Base-by-base conservation (phyloP, 2,113 vertebrate genomes). In the Tenrec ecaudatus region DNA sequence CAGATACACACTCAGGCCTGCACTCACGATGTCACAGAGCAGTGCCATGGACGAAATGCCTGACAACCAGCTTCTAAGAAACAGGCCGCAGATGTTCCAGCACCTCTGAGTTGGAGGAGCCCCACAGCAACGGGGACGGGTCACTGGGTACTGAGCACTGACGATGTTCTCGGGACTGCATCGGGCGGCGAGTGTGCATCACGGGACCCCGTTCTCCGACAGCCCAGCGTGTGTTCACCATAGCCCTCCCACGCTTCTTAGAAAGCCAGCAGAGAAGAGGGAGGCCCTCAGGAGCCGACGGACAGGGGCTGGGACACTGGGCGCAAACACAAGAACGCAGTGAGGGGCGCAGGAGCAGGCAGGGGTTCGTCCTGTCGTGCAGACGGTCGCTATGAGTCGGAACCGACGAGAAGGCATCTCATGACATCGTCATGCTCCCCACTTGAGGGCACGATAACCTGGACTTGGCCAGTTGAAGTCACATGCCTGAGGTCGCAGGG, bases 371-470 rank as follows among this genome's bases (percentile, higher is more conserved):
- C 47, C 40, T 40, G 40, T 40, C 40, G 40, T 40, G 40, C 40
- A 40, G 6, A 19, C 17, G 16, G 60, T 23, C 22, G 60, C 60
- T 62, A 6, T 62, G 60, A 62, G 60, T 62, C 17, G 60, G 60
- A 62, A 62, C 22, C 8, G 60, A 62, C 60, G 16, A 20, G 60
- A 3, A 20, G 60, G 2, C 60, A 62, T 23, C 22, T 62, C 16
- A 62, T 2, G 60, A 62, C 60, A 62, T 6, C 60, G 12, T 29
- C 66, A 58, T 9, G 12, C 15, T 78, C 25, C 20, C 58, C 36
- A 75, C 71, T 90, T 60, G 79, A 87, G 80, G 80, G 62, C 66
- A 38, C 91, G 66, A 73, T 82, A 71, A 64, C 3, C 27, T n/a
- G 91, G 68, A 22, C 29, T 90, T 60, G 47, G 27, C 29, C 27